A percentile compares a stretch with the other conserved stretches of the same genome.
Evolutionary conservation across 2,797 vertebrate species (phyloP).

Genomic region (Uromys caudimaculatus): DNA sequence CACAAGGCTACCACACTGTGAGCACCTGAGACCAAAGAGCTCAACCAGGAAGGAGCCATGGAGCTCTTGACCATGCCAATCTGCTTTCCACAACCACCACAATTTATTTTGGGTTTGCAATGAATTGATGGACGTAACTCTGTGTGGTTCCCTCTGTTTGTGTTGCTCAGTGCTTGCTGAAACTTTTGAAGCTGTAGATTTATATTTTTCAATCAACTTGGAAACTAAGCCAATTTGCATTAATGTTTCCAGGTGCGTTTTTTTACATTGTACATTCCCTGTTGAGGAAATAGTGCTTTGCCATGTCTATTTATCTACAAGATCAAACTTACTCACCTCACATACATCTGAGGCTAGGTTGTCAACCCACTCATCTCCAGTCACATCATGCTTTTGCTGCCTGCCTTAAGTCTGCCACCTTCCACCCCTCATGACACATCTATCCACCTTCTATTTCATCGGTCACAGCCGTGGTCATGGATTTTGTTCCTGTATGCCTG

Average conservation of each 20-base stretch:
- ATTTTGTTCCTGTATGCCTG: slow-evolving; percentile 9
- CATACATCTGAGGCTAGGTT: background rate
- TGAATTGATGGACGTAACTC: background rate
- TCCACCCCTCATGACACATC: background rate
- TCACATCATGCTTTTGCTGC: background rate
- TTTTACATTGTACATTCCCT: slow-evolving; percentile 41
- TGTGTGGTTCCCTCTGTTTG: background rate
- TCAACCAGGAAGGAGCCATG: background rate
- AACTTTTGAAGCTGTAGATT: slow-evolving; percentile 38
- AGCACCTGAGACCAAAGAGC: background rate
- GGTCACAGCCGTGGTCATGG: background rate
- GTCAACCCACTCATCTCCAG: background rate
- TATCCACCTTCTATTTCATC: background rate
- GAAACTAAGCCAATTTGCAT: slow-evolving; percentile 55
- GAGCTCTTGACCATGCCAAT: background rate
- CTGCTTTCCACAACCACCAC: background rate
- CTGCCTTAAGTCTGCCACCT: background rate
- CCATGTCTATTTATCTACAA: slow-evolving; percentile 6
- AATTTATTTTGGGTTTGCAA: slow-evolving; percentile 24
- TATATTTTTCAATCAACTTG: slow-evolving; percentile 35
- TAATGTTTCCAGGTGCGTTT: background rate
- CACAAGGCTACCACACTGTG: background rate
- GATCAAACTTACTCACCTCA: slow-evolving; percentile 3
- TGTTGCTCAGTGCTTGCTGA: background rate
- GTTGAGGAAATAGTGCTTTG: slow-evolving; percentile 1